A percentile compares a stretch with the other conserved stretches of the same genome.
phyloP scores from a whole-genome alignment of 1,140 invertebrate species.

The Magallana angulata region DNA sequence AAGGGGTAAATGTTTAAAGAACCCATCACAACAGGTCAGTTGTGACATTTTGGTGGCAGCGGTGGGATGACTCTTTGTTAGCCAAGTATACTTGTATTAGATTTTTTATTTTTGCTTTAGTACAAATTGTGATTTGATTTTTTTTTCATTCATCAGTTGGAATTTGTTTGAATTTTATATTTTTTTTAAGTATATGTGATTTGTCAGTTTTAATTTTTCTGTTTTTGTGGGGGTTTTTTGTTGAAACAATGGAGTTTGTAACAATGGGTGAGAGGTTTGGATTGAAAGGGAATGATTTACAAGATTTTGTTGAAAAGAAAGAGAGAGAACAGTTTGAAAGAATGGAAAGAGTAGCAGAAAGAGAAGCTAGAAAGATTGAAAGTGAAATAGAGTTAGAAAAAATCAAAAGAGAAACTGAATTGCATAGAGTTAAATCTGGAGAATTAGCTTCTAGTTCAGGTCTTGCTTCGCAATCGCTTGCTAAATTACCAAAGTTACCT shows the following conservation, averaged over 20 bases:
- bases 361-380: background rate
- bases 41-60: no score
- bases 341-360: background rate
- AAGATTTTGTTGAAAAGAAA: background rate
- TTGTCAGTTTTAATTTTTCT: no score
- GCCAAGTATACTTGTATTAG: no score
- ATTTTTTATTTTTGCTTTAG: no score
- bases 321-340: constrained; percentile 4
- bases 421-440: background rate
- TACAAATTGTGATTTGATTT: no score
- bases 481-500: constrained; percentile 41
- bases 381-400: constrained; percentile 21
- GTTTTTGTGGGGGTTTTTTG: background rate
- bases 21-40: no score
- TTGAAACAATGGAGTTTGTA: background rate
- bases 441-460: background rate
- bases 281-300: background rate
- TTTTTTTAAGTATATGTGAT: no score
- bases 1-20: no score
- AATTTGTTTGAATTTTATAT: no score
- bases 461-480: background rate
- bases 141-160: no score
- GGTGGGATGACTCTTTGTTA: no score
- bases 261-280: background rate
- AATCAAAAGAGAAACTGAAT: background rate